These are phyloP conservation scores for Pheucticus melanocephalus DNA, from an alignment of 2,113 vertebrate species.

Conservation along the genomic window DNA sequence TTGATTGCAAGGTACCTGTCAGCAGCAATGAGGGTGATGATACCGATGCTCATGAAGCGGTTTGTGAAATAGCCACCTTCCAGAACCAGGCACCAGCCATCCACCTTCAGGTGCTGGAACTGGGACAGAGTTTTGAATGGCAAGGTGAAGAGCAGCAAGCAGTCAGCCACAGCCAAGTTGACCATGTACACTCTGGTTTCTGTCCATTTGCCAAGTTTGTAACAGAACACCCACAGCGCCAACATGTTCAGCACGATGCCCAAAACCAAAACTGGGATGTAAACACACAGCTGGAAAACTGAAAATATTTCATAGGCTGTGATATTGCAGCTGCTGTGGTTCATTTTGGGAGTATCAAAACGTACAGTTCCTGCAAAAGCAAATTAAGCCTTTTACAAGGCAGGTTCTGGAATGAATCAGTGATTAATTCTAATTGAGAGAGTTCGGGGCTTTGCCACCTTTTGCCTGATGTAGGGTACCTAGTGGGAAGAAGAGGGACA, in stretches of 20 bases:
- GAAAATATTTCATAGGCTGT: not conserved
- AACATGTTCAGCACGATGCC: constrained; percentile 66
- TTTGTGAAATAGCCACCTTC: constrained; percentile 61
- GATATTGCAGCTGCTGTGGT: not conserved
- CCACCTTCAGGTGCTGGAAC: accelerated
- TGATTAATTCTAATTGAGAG: not conserved
- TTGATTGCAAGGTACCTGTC: constrained; percentile 66
- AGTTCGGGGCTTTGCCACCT: not conserved
- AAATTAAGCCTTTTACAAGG: not conserved
- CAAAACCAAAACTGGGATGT: not conserved
- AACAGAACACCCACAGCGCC: constrained; percentile 70
- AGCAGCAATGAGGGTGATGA: constrained; percentile 38
- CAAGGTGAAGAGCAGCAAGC: constrained; percentile 65
- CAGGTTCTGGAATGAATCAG: not conserved
- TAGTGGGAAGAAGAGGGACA: not conserved
- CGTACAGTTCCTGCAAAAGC: constrained; percentile 11
- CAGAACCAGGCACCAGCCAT: constrained; percentile 3
- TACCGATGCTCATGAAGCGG: constrained; percentile 60
- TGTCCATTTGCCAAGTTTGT: constrained; percentile 65
- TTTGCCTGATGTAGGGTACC: not conserved
- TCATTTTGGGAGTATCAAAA: not conserved
- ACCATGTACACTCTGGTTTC: constrained; percentile 75
- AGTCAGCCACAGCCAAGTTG: constrained; percentile 73
- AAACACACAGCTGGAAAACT: constrained; percentile 28
- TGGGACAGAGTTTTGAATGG: constrained; percentile 61